A percentile compares a stretch with the other conserved stretches of the same genome.
Conservation (phyloP, 2,113 vertebrate species). For the Oreochromis tanganicae region DNA sequence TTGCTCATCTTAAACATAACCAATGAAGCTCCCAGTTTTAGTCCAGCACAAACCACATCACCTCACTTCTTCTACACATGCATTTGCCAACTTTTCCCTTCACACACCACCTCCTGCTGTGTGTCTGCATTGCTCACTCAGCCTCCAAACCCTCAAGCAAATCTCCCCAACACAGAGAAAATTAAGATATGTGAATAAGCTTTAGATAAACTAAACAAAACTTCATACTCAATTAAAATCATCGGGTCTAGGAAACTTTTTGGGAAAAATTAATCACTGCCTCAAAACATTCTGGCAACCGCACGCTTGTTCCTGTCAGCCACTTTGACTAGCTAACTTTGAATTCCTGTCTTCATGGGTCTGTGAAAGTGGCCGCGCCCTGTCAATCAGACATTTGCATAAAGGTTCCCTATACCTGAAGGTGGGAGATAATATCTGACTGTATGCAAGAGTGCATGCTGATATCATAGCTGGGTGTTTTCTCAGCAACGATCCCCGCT, state of each 20-base stretch:
- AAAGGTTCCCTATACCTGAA: background rate
- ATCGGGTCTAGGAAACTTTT: background rate
- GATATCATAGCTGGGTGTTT: conserved; percentile 4
- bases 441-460: background rate
- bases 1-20: background rate
- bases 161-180: background rate
- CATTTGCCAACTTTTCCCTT: background rate
- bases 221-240: background rate
- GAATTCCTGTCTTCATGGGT: background rate
- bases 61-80: background rate
- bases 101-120: background rate
- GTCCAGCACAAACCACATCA: background rate
- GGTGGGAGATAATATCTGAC: background rate
- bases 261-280: background rate
- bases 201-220: background rate
- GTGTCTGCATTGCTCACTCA: background rate
- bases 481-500: conserved; percentile 1
- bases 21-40: background rate
- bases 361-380: background rate
- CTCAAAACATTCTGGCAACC: background rate
- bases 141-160: background rate
- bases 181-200: background rate
- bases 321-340: background rate
- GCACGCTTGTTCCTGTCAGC: background rate
- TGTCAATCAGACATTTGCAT: background rate